Evolutionary conservation across 2,888 invertebrate genomes (phyloP).

Genomic region (Stenodema calcarata): DNA sequence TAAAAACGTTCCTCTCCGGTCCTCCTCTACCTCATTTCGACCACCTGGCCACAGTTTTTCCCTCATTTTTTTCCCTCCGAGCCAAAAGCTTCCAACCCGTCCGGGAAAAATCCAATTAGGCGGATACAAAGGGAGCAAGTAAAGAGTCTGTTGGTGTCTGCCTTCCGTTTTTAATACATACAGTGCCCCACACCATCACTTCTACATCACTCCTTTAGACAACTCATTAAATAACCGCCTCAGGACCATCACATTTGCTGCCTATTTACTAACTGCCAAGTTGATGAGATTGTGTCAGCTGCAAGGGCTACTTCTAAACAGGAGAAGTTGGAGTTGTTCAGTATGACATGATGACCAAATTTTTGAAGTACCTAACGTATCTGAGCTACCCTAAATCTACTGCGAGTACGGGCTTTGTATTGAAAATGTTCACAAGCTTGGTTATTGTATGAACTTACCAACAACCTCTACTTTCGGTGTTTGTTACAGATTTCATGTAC

Average conservation of each 20-base stretch:
- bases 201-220: not conserved
- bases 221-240: not conserved
- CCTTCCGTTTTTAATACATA: not conserved
- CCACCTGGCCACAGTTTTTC: not conserved
- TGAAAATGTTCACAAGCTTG: too few species aligned
- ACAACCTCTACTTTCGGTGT: too few species aligned
- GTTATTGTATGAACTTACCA: too few species aligned
- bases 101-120: constrained; percentile 35
- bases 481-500: too few species aligned
- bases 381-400: too few species aligned
- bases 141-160: constrained; percentile 23
- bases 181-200: not conserved
- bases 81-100: not conserved
- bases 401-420: too few species aligned
- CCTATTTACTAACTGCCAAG: not conserved
- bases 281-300: too few species aligned
- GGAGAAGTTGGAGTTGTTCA: too few species aligned
- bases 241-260: not conserved
- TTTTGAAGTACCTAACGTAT: too few species aligned
- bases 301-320: too few species aligned
- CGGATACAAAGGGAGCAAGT: constrained; percentile 23
- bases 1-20: not conserved
- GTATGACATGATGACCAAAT: too few species aligned
- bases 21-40: not conserved
- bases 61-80: not conserved